Base-by-base conservation (phyloP, 2,888 invertebrate species). In the Nomada flava region DNA sequence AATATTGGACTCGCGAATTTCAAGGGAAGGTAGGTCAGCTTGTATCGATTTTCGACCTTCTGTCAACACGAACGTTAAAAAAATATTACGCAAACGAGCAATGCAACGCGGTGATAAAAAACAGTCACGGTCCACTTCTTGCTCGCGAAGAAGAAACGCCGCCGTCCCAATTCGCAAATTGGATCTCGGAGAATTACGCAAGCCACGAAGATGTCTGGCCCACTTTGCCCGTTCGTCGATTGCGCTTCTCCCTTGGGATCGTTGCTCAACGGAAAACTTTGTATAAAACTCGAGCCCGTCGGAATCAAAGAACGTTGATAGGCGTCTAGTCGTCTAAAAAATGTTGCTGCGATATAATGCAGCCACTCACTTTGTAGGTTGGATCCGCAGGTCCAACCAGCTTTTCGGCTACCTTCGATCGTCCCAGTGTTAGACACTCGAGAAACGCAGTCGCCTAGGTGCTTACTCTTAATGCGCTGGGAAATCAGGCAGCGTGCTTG, bases 341-440 rank as follows among this genome's bases (percentile, higher is more conserved):
- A 55, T 55, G 53, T 50, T 42, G 13, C 18, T 47, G 29, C 29
- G 29, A 29, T 29, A 29, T 29, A 29, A 29, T 5, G 29, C 5
- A 88, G 88, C 88, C 90, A 91, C 91, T 92, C 90, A 91, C 91
- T 92, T 91, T 88, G 83, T 88, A 90, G 90, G 91, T 90, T 90
- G 91, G 89, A 91, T 90, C 89, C 57, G 44, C 62, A 47, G 68
- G 65, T 71, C 72, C 69, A 53, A 65, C 52, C 62, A 20, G 23
- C 20, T 57, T 53, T 57, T 42, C 20, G 62, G 26, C 71, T 55
- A n/a, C 52, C 26, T 59, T 53, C 62, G 57, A 29, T 42, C 47
- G 65, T 20, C 7, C n/a, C 53, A 3, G 55, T 0, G 15, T 26
- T 26, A n/a, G n/a, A 44, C 36, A 2, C 23, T 18, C 20, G 59